Evolutionary conservation across 2,888 invertebrate genomes (phyloP).

Genomic region (Cryptus armator): DNA sequence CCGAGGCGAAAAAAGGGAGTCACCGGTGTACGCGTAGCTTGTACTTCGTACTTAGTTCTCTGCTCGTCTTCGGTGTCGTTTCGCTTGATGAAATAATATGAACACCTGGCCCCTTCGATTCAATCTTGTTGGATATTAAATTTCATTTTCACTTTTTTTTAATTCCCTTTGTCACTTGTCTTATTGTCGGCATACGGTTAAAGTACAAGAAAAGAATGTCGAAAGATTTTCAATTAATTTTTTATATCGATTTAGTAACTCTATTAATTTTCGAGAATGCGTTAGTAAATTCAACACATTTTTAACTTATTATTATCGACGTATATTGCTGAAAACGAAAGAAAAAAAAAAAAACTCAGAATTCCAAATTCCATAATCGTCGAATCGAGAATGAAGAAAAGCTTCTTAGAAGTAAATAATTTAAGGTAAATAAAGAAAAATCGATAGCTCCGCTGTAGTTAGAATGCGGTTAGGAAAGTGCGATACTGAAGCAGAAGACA

Average conservation of each 20-base stretch:
- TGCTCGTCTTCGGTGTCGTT: constrained; percentile 44
- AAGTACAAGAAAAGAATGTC: background rate
- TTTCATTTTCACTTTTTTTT: constrained; percentile 57
- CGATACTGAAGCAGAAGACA: constrained; percentile 2
- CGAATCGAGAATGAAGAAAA: too few relatives aligned
- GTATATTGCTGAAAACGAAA: too few relatives aligned
- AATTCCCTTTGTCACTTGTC: constrained; percentile 48
- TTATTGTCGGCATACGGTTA: background rate
- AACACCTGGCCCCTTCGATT: constrained; percentile 74
- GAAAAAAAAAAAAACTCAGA: too few relatives aligned
- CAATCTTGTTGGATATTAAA: constrained; percentile 78
- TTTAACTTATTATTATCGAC: background rate
- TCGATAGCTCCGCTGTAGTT: background rate
- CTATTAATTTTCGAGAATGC: background rate
- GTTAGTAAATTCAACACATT: background rate
- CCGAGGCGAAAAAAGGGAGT: constrained; percentile 74
- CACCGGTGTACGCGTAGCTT: constrained; percentile 69
- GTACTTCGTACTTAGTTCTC: constrained; percentile 36
- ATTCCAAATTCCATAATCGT: too few relatives aligned
- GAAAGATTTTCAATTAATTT: constrained; percentile 11
- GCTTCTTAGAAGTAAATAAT: background rate
- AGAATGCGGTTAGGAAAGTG: constrained; percentile 11
- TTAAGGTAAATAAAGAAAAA: too few relatives aligned
- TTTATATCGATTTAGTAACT: background rate
- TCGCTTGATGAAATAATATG: constrained; percentile 56